phyloP scores from a whole-genome alignment of 2,797 vertebrate species.

The Psittacula derbiana region DNA sequence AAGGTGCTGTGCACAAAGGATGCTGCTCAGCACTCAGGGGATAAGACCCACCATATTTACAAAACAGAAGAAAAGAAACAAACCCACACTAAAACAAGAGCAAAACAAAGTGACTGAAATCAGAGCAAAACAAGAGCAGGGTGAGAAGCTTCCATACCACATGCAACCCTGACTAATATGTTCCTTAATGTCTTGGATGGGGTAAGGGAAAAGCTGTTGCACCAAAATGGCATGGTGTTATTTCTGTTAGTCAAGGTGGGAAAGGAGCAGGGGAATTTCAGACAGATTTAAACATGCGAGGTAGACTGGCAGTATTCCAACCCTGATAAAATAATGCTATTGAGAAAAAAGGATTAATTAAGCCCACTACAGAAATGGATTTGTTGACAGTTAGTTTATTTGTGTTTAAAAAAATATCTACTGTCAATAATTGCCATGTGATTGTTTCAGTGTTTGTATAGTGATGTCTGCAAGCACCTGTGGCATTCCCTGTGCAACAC shows the following conservation, averaged over 20 bases:
- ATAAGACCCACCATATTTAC: neutral
- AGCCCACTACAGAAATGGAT: neutral
- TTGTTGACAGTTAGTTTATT: neutral
- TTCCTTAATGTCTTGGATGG: neutral
- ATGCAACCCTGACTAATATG: neutral
- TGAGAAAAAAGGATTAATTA: neutral
- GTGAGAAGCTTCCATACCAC: neutral
- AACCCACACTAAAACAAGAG: neutral
- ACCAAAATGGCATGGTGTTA: neutral
- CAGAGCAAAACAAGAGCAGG: neutral
- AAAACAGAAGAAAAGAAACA: neutral
- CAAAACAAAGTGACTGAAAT: neutral
- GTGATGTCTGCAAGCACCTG: neutral
- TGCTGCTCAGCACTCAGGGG: neutral
- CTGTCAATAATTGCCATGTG: neutral
- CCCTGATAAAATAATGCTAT: neutral
- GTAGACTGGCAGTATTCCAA: neutral
- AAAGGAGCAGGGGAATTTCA: neutral
- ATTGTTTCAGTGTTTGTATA: neutral
- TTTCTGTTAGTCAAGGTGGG: neutral
- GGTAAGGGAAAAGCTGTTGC: neutral
- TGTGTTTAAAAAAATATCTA: neutral
- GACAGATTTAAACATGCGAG: neutral
- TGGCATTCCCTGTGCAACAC: neutral
- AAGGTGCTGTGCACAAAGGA: neutral